Evolutionary conservation across 2,113 vertebrate genomes (phyloP).

Genomic region (Bos indicus): DNA sequence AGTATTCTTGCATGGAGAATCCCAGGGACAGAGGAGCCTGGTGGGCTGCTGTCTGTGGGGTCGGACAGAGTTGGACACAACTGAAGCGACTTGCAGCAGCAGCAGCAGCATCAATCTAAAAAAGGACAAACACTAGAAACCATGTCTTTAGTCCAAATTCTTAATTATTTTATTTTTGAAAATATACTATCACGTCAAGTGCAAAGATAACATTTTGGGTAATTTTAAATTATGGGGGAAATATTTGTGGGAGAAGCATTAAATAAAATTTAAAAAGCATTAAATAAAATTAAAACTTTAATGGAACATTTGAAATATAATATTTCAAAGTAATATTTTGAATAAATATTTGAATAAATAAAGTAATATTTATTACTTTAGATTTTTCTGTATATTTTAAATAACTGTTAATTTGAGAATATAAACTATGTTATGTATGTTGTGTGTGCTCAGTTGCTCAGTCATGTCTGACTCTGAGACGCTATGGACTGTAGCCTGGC

Average conservation of each 20-base stretch:
- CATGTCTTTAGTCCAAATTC: not conserved
- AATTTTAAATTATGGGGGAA: not conserved
- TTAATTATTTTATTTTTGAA: not conserved
- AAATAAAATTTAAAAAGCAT: not conserved
- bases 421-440: not conserved
- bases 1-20: too few species aligned
- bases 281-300: slow-evolving; percentile 7
- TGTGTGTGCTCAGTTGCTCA: not conserved
- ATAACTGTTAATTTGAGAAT: not conserved
- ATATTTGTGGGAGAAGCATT: not conserved
- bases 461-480: not conserved
- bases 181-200: not conserved
- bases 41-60: accelerated
- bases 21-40: not conserved
- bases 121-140: not conserved
- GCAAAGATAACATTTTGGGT: not conserved
- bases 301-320: not conserved
- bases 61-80: accelerated
- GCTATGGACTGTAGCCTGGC: not conserved
- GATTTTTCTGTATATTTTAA: not conserved
- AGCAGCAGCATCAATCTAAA: not conserved
- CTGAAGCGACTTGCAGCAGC: not conserved
- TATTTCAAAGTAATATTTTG: too few species aligned
- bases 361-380: not conserved
- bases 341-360: too few species aligned